Conservation (phyloP, 2,797 vertebrate species). For the Malacoraja senta region DNA sequence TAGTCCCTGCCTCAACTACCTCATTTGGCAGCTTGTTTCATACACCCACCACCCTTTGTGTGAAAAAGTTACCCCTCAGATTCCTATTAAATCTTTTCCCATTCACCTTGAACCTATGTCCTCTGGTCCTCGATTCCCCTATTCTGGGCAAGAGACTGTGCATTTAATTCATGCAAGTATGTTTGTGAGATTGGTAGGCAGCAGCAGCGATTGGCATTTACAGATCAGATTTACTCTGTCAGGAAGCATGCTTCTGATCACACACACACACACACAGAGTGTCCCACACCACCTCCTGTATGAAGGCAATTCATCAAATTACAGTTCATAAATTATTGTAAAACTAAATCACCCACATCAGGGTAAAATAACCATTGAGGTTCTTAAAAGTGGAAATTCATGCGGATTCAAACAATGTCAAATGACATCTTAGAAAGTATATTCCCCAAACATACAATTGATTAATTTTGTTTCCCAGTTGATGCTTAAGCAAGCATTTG, state of each 20-base stretch:
- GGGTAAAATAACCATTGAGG: conserved; percentile 49
- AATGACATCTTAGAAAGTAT: conserved; percentile 47
- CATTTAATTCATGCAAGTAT: neutral
- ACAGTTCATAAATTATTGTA: conserved; percentile 45
- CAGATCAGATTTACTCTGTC: neutral
- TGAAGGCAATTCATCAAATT: conserved; percentile 48
- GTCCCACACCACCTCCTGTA: conserved; percentile 44
- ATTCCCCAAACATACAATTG: conserved; percentile 39
- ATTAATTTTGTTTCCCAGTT: conserved; percentile 33
- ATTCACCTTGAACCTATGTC: too few relatives aligned
- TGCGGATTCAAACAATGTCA: conserved; percentile 47
- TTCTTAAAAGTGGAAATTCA: conserved; percentile 50
- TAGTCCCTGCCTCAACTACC: too few relatives aligned
- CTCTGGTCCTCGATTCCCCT: too few relatives aligned
- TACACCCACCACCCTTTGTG: too few relatives aligned
- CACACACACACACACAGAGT: conserved; percentile 43
- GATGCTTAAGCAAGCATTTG: conserved; percentile 37
- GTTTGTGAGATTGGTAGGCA: neutral
- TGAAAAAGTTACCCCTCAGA: too few relatives aligned
- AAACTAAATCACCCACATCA: conserved; percentile 50
- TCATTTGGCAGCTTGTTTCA: too few relatives aligned
- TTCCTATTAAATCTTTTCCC: too few relatives aligned
- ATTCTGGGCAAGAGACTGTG: too few relatives aligned
- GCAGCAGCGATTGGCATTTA: neutral
- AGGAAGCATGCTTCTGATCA: neutral